phyloP scores from a whole-genome alignment of 2,888 invertebrate species.

The Sycophila texana region DNA sequence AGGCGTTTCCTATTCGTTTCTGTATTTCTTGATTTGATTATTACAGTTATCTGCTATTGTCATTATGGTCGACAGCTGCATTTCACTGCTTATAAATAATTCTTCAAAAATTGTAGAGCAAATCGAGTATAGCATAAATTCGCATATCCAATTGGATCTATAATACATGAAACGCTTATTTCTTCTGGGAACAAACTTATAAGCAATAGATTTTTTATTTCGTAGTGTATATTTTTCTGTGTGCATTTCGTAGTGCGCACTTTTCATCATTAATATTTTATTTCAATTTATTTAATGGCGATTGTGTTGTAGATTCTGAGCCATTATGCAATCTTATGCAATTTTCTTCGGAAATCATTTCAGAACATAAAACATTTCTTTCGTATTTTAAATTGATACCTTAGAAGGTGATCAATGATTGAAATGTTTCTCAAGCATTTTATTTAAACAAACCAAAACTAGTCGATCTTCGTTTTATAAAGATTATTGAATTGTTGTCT shows the following conservation, averaged over 20 bases:
- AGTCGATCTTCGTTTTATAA: no score
- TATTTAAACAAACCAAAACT: no score
- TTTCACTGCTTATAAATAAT: neutral
- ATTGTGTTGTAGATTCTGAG: no score
- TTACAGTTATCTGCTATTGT: neutral
- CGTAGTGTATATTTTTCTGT: neutral
- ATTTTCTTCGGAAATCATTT: no score
- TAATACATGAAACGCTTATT: neutral
- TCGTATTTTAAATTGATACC: no score
- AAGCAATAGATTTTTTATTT: neutral
- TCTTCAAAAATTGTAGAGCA: neutral
- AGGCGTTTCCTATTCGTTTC: neutral
- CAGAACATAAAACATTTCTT: no score
- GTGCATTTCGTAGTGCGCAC: neutral
- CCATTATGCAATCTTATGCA: no score
- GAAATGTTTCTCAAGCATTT: no score
- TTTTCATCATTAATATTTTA: neutral
- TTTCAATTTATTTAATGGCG: no score
- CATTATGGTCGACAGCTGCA: neutral
- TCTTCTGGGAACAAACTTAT: neutral
- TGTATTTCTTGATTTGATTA: neutral
- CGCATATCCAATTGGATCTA: neutral
- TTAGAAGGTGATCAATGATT: no score
- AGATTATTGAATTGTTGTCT: no score
- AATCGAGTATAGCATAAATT: neutral